Base-by-base conservation (phyloP, 2,888 invertebrate species). In the Caenorhabditis becei region DNA sequence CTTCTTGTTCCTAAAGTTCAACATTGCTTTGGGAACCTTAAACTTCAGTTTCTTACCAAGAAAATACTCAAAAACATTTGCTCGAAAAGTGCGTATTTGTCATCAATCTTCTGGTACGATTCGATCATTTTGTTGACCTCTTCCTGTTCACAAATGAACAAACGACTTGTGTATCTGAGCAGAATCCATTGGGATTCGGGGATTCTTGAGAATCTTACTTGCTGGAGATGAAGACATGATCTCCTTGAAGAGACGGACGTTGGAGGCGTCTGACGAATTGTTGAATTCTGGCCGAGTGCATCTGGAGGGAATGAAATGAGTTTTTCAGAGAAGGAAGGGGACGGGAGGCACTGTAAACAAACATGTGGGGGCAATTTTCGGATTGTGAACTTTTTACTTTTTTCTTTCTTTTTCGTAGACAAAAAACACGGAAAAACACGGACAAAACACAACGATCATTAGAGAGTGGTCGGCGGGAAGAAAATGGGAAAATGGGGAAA, bases 1-100 rank as follows among this genome's bases (percentile, higher is more conserved):
- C 80, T 70, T 89, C 89, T 26, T 88, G 85, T 44, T 84, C 80
- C n/a, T n/a, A n/a, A n/a, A n/a, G n/a, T n/a, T n/a, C n/a, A n/a
- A n/a, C n/a, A n/a, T n/a, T n/a, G n/a, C n/a, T n/a, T n/a, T n/a
- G n/a, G n/a, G n/a, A n/a, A n/a, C n/a, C n/a, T n/a, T n/a, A n/a
- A n/a, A n/a, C n/a, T n/a, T n/a, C n/a, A n/a, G n/a, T n/a, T n/a
- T n/a, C n/a, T n/a, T n/a, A n/a, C n/a, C 75, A 83, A 44, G 74
- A 89, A 89, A 20, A 89, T 84, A 10, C 85, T 85, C n/a, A 89
- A 63, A 66, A 89, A 89, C 83, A 89, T 87, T 54, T 82, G 72
- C 70, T 89, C 87, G 66, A 88, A 89, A 7, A 86, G 66, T 11
- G 83, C 86, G 74, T 88, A 89, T 72, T 89, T 89, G 78, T 89